phyloP scores from a whole-genome alignment of 2,113 vertebrate genomes.

The Morone chrysops region DNA sequence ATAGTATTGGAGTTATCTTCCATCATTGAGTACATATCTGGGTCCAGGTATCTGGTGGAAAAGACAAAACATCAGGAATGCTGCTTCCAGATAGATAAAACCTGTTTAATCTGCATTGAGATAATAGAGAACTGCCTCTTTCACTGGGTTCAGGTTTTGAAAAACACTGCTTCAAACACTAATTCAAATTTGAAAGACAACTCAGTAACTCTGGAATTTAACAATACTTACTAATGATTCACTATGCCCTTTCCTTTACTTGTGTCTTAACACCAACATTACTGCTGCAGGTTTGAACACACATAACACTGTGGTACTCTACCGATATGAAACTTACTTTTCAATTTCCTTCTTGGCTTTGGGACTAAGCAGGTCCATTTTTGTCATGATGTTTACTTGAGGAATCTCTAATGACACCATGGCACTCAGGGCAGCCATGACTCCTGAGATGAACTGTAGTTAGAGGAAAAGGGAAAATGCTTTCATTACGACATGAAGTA shows the following conservation, averaged over 20 bases:
- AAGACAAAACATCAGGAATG: constrained; percentile 6
- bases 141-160: background rate
- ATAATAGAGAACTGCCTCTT: background rate
- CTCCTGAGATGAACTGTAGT: constrained; percentile 94
- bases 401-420: constrained; percentile 97
- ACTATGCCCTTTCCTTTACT: background rate
- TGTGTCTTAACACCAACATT: background rate
- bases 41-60: constrained; percentile 91
- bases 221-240: background rate
- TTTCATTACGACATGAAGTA: background rate
- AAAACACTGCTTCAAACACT: background rate
- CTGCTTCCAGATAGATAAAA: background rate
- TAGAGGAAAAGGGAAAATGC: constrained; percentile 29
- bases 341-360: constrained; percentile 97
- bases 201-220: background rate
- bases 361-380: constrained; percentile 97
- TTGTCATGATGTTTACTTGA: constrained; percentile 98
- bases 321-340: constrained; percentile 86
- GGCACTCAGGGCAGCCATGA: constrained; percentile 95
- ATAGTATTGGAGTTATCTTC: constrained; percentile 88
- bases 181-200: background rate
- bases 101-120: background rate
- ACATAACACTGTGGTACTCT: background rate
- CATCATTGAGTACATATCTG: constrained; percentile 97
- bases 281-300: background rate